phyloP scores from a whole-genome alignment of 2,888 invertebrate species.

The Bombylius major region DNA sequence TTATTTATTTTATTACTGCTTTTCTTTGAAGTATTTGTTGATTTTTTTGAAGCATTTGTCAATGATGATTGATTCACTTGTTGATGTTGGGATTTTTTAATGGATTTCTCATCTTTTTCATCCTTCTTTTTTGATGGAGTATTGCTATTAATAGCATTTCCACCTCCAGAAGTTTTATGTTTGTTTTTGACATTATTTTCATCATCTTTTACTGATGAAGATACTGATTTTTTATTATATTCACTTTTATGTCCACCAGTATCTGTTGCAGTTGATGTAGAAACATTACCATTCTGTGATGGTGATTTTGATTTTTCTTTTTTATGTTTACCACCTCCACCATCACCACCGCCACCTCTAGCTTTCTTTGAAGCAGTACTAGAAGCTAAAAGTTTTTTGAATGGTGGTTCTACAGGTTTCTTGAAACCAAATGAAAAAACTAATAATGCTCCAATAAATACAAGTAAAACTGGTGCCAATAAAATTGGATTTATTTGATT shows the following conservation, averaged over 20 bases:
- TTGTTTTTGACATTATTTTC: background rate
- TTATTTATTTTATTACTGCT: background rate
- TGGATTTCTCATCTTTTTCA: background rate
- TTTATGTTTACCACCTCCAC: background rate
- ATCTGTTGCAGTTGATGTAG: background rate
- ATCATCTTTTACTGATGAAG: background rate
- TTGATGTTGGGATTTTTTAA: background rate
- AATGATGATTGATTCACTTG: background rate
- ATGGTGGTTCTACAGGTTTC: conserved; percentile 7
- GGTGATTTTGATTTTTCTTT: background rate
- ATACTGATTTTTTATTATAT: background rate
- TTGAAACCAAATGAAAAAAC: conserved; percentile 10
- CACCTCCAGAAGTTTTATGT: background rate
- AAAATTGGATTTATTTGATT: background rate
- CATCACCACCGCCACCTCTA: background rate
- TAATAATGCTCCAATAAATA: conserved; percentile 6
- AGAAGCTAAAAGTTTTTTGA: background rate
- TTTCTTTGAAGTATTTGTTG: background rate
- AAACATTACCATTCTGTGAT: background rate
- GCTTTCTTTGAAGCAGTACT: background rate
- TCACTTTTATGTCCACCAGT: background rate
- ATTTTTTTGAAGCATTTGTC: background rate
- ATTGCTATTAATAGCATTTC: background rate
- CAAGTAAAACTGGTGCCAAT: conserved; percentile 4
- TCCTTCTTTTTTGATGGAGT: background rate